Conservation (phyloP, 2,888 invertebrate genomes). For the Lasioglossum zephyrum region DNA sequence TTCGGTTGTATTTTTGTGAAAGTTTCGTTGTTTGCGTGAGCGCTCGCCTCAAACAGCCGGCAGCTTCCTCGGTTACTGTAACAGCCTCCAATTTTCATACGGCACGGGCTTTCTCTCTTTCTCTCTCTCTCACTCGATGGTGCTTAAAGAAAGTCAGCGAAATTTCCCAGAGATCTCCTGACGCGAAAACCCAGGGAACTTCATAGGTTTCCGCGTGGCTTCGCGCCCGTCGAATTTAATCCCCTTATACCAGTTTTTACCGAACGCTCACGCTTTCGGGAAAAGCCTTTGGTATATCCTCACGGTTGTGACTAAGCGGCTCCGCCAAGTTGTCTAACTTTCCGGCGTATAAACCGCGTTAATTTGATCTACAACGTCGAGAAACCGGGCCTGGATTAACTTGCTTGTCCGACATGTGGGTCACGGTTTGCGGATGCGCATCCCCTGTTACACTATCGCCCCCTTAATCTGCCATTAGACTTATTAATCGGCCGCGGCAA, state of each 20-base stretch:
- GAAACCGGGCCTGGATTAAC: conserved; percentile 38
- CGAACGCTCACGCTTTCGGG: not conserved
- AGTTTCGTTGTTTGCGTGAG: not conserved
- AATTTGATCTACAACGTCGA: conserved; percentile 37
- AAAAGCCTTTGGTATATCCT: conserved; percentile 6
- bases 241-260: conserved; percentile 33
- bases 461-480: conserved; percentile 26
- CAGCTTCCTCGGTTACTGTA: not conserved
- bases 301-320: not conserved
- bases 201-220: conserved; percentile 37
- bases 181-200: conserved; percentile 16
- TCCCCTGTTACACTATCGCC: conserved; percentile 1
- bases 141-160: conserved; percentile 2
- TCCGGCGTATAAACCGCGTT: conserved; percentile 24
- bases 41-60: conserved; percentile 1
- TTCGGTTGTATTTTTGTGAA: not conserved
- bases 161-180: conserved; percentile 8
- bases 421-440: conserved; percentile 4
- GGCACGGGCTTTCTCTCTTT: not conserved
- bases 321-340: conserved; percentile 30
- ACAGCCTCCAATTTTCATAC: conserved; percentile 8
- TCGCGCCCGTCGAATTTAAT: conserved; percentile 37
- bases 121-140: not conserved
- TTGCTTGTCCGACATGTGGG: conserved; percentile 21
- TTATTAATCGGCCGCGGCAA: conserved; percentile 17